Percentiles rank a stretch among this genome's conserved stretches.
Conservation (phyloP, 1,140 invertebrate genomes). For the Epicauta chinensis region DNA sequence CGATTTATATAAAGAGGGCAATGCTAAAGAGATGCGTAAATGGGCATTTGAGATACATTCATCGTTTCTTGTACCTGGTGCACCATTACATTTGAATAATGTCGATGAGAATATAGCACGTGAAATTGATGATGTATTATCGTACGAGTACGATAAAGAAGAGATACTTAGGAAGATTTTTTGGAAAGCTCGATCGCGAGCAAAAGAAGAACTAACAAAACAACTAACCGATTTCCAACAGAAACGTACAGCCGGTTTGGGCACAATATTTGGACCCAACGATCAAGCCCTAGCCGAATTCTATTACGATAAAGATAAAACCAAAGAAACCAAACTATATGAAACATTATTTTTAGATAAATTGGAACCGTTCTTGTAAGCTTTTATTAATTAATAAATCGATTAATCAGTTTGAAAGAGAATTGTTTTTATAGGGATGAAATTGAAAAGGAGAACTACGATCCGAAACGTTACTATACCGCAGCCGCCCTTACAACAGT, state of each 20-base stretch:
- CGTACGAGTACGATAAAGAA: slow-evolving; percentile 78
- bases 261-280: slow-evolving; percentile 82
- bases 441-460: slow-evolving; percentile 61
- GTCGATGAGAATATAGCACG: slow-evolving; percentile 81
- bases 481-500: slow-evolving; percentile 75
- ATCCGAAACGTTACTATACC: slow-evolving; percentile 62
- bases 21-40: slow-evolving; percentile 82
- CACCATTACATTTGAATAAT: slow-evolving; percentile 77
- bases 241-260: slow-evolving; percentile 84
- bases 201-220: slow-evolving; percentile 79
- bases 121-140: slow-evolving; percentile 80
- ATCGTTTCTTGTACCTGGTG: slow-evolving; percentile 86
- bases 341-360: slow-evolving; percentile 65
- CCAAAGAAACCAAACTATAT: slow-evolving; percentile 68
- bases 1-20: slow-evolving; percentile 76
- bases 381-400: slow-evolving; percentile 18
- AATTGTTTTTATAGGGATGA: slow-evolving; percentile 52
- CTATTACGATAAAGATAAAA: slow-evolving; percentile 63
- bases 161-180: slow-evolving; percentile 85
- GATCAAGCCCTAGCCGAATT: slow-evolving; percentile 74
- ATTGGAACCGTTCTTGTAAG: slow-evolving; percentile 65
- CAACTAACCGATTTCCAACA: slow-evolving; percentile 85
- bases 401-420: not conserved
- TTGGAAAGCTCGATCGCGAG: slow-evolving; percentile 74
- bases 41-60: slow-evolving; percentile 99